Evolutionary conservation across 2,797 vertebrate genomes (phyloP).

Genomic region (Tapirus indicus): DNA sequence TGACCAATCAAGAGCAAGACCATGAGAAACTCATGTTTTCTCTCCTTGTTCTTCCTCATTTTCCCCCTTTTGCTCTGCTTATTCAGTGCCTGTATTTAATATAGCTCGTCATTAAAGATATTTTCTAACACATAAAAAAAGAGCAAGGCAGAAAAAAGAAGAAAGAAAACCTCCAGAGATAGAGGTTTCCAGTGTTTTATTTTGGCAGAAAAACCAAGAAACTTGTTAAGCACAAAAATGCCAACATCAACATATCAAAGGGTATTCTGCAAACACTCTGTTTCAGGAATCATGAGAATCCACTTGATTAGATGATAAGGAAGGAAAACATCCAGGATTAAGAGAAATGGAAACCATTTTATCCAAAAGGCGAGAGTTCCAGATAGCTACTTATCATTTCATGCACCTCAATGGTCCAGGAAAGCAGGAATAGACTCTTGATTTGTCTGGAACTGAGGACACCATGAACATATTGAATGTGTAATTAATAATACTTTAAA

Average conservation of each 20-base stretch:
- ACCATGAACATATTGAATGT: neutral
- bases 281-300: neutral
- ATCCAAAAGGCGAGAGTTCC: neutral
- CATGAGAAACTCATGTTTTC: neutral
- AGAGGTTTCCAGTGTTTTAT: neutral
- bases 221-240: slow-evolving; percentile 2
- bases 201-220: neutral
- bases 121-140: neutral
- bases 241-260: neutral
- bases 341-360: neutral
- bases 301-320: neutral
- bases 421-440: neutral
- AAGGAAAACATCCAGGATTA: neutral
- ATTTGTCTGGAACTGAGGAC: neutral
- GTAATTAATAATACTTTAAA: neutral
- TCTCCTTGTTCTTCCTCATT: neutral
- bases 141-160: neutral
- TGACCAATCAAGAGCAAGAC: neutral
- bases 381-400: neutral
- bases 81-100: neutral
- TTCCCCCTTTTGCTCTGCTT: neutral
- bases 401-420: neutral
- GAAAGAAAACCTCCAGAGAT: too few relatives aligned
- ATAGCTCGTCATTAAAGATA: neutral
- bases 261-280: neutral